Evolutionary conservation across 2,113 vertebrate species (phyloP).

Genomic region (Lichenostomus cassidix): DNA sequence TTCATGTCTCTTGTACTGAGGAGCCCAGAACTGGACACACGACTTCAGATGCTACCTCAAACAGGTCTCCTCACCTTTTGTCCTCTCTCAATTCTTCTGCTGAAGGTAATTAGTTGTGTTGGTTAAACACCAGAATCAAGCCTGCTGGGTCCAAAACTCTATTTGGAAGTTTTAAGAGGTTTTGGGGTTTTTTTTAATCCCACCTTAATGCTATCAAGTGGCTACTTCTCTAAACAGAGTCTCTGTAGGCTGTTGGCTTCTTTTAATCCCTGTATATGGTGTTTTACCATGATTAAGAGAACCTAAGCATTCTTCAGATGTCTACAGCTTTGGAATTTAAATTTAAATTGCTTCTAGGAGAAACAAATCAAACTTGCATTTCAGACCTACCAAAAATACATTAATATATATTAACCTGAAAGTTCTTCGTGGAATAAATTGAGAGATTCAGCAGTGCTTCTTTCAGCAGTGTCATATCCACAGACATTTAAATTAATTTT

Average conservation of each 20-base stretch:
- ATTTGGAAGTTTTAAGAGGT: not conserved
- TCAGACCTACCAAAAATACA: constrained; percentile 52
- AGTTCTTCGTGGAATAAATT: constrained; percentile 63
- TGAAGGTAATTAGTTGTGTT: not conserved
- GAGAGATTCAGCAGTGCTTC: constrained; percentile 47
- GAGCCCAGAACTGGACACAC: not conserved
- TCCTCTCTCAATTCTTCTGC: not conserved
- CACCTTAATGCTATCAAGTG: not conserved
- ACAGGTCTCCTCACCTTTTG: not conserved
- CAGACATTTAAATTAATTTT: constrained; percentile 67
- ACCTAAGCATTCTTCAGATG: constrained; percentile 57
- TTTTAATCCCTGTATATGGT: constrained; percentile 30
- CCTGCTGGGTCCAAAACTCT: not conserved
- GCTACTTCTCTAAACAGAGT: constrained; percentile 14
- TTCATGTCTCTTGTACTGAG: not conserved
- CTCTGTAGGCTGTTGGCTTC: constrained; percentile 1
- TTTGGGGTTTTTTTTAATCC: not conserved
- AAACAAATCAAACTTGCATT: constrained; percentile 70
- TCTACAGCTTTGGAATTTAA: constrained; percentile 63
- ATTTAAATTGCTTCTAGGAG: constrained; percentile 65
- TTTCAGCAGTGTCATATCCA: constrained; percentile 58
- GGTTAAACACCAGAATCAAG: not conserved
- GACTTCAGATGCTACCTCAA: not conserved
- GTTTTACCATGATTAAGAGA: constrained; percentile 50
- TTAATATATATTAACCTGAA: constrained; percentile 68